Evolutionary conservation across 2,113 vertebrate genomes (phyloP).

Genomic region (Thamnophis sirtalis): DNA sequence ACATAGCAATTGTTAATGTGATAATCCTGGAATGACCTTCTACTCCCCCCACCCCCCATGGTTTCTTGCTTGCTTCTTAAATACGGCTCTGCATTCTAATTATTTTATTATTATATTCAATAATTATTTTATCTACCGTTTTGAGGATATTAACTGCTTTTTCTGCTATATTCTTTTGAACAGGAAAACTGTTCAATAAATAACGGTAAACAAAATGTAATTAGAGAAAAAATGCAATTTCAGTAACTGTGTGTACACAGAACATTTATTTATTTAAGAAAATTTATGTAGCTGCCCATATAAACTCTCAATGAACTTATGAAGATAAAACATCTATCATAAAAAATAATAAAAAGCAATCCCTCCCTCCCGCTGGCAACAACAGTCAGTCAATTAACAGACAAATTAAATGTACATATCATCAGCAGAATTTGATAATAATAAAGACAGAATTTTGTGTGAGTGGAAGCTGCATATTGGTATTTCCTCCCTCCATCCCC

Average conservation of each 20-base stretch:
- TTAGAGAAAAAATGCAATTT: background rate
- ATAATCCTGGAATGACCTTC: background rate
- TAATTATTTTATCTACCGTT: background rate
- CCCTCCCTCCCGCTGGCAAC: background rate
- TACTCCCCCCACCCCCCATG: background rate
- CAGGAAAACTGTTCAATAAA: background rate
- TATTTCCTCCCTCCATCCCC: background rate
- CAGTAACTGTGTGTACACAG: background rate
- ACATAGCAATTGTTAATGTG: background rate
- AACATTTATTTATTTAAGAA: background rate
- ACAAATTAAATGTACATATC: background rate
- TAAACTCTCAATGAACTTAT: background rate
- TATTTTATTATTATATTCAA: background rate
- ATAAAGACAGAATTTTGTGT: background rate
- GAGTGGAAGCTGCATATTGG: background rate
- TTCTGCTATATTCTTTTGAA: background rate
- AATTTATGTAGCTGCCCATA: background rate
- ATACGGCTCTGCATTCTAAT: background rate
- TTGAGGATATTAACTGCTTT: background rate
- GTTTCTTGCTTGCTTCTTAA: background rate
- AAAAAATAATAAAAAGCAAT: background rate
- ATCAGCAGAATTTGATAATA: background rate
- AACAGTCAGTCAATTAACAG: background rate
- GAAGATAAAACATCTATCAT: too few species aligned
- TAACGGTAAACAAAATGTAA: background rate